Evolutionary conservation across 2,888 invertebrate species (phyloP), one percentile per base, ranked within the genome.

Genomic region (Pseudolycoriella hygida): DNA sequence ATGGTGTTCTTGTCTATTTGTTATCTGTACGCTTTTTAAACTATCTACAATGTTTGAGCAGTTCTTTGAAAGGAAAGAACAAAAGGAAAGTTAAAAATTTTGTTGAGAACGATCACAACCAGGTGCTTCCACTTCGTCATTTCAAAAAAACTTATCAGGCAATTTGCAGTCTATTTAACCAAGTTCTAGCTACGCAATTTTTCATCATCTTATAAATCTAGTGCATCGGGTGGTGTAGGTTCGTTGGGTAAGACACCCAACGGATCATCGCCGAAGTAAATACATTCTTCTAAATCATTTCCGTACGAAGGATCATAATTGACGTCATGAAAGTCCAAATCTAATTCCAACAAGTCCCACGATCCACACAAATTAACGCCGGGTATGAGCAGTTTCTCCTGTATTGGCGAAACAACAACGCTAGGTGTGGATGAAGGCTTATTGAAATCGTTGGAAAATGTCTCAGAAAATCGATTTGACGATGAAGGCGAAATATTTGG

Each of bases 361-460:
- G 73, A 67, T 50, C 74, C 74, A 40, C 72, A 71, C 45, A 62
- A 64, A 46, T 48, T 46, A 18, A 48, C 49, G 3, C 46, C 48
- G 18, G 49, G 17, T 44, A 17, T 38, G 37, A 44, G 47, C 58
- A 60, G 43, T 20, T 45, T 40, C 18, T 44, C 43, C 31, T 41
- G 71, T 32, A 72, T 72, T 14, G 75, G 71, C 12, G 75, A 76
- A 2, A 76, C 62, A 53, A 70, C 67, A 44, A 75, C 73, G 53
- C 74, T 74, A 1, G 75, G 74, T 43, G 74, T 69, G 14, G 67
- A 61, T 5, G 67, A 63, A 19, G 64, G 64, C 45, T 56, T 57
- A 6, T 75, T 74, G 55, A 75, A 75, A 58, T 74, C 74, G 38
- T 74, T 75, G 37, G 75, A 76, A 53, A 76, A 76, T 8, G 73